Evolutionary conservation across 2,888 invertebrate genomes (phyloP), one percentile per base, ranked within the genome.

Genomic region (Drosophila colorata): DNA sequence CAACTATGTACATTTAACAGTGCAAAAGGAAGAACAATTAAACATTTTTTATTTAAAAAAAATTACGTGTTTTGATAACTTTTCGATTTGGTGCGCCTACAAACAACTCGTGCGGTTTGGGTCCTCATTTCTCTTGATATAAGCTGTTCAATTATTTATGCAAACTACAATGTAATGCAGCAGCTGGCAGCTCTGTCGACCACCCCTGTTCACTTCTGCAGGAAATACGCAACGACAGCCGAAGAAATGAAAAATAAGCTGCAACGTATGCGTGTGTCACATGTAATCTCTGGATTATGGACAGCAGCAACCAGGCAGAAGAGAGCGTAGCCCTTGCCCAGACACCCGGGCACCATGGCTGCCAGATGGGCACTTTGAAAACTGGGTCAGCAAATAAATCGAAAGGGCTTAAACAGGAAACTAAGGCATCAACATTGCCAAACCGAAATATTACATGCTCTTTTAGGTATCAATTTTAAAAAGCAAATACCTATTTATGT

Each of bases 231-330:
- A 71, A 68, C 84, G 87, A 78, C 85, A 80, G 71, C 40, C 67
- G 57, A 82, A 86, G 88, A 82, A 83, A 88, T 88, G 86, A 86
- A 85, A 87, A 87, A 88, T 85, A 88, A 88, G 71, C 83, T 88
- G 88, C 88, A 87, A 76, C 88, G 86, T 82, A 77, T 88, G 88
- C 80, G 88, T 83, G 83, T 83, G 86, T 83, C 83, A 86, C 86
- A 74, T 83, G 83, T 83, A 83, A 83, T 83, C 83, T 86, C 71
- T 61, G 88, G 83, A 88, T 83, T 83, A 88, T 83, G 70, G 88
- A 82, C 83, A 83, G 88, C 77, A 70, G 52, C 70, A 63, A 48
- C 31, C 73, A 53, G 59, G 53, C 79, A 51, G 56, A 41, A 31
- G 68, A 38, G 40, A n/a, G 31, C 43, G 37, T 41, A 33, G 18